Conservation (phyloP, 2,797 vertebrate genomes). For the Mallotus villosus region DNA sequence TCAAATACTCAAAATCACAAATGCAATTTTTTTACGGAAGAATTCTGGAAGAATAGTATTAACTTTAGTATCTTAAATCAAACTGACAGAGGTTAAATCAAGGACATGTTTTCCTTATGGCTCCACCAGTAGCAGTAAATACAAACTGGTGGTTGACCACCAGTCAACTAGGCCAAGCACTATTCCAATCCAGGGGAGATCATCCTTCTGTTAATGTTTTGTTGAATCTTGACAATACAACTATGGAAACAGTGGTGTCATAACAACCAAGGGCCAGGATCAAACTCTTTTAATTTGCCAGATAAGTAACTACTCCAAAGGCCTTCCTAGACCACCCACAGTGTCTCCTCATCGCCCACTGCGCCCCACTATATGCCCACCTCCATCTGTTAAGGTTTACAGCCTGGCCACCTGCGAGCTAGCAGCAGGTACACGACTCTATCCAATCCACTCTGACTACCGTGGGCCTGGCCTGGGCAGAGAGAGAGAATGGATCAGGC, state of each 20-base stretch:
- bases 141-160: constrained; percentile 28
- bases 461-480: neutral
- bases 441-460: constrained; percentile 8
- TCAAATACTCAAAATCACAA: constrained; percentile 27
- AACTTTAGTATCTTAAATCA: constrained; percentile 37
- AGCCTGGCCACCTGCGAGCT: constrained; percentile 9
- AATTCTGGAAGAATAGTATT: constrained; percentile 29
- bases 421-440: constrained; percentile 22
- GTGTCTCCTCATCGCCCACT: neutral
- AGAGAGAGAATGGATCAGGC: neutral
- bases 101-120: constrained; percentile 50
- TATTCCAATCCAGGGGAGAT: too few relatives aligned
- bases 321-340: constrained; percentile 46
- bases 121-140: constrained; percentile 39
- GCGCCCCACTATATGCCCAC: neutral
- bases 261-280: constrained; percentile 16
- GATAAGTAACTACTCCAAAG: neutral
- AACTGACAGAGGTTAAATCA: constrained; percentile 43
- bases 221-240: neutral
- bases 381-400: constrained; percentile 20
- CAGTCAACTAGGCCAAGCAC: neutral
- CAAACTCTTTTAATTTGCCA: constrained; percentile 24
- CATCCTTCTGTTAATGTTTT: too few relatives aligned
- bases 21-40: constrained; percentile 35
- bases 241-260: neutral